A percentile compares a stretch with the other conserved stretches of the same genome.
Evolutionary conservation across 2,113 vertebrate species (phyloP).

Genomic region (Cettia cetti): DNA sequence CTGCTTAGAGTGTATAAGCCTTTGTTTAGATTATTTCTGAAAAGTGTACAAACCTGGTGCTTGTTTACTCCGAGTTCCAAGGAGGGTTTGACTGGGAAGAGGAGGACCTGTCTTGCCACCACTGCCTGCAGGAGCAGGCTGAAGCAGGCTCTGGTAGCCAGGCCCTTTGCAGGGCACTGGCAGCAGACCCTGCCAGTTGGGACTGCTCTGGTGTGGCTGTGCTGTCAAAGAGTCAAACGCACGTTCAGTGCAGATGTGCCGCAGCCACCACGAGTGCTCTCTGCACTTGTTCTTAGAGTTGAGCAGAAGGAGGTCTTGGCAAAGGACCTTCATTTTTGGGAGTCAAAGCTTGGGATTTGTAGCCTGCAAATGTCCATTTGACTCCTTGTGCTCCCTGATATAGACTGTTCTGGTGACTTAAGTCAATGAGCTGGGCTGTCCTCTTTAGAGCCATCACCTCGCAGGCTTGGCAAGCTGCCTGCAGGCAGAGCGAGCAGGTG

Average conservation of each 20-base stretch:
- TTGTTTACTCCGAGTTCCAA: background rate
- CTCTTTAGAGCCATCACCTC: background rate
- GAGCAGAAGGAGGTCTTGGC: background rate
- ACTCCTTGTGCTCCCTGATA: background rate
- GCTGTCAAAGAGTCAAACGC: accelerated
- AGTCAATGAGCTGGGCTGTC: background rate
- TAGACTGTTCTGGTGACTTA: background rate
- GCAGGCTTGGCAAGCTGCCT: background rate
- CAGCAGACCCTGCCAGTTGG: background rate
- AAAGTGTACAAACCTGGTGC: background rate
- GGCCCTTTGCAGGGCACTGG: background rate
- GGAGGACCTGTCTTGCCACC: background rate
- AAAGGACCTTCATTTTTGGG: background rate
- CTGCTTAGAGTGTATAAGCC: background rate
- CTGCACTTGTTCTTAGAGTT: accelerated
- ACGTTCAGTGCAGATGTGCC: background rate
- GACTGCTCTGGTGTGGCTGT: accelerated
- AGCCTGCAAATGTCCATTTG: background rate
- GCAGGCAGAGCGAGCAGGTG: background rate
- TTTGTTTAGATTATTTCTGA: background rate
- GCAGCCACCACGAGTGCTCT: accelerated
- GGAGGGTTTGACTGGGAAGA: background rate
- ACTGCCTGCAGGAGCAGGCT: background rate
- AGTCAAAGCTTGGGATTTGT: background rate
- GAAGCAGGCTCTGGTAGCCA: background rate